Conservation (phyloP, 2,113 vertebrate genomes). For the Sterrhoptilus dennistouni region DNA sequence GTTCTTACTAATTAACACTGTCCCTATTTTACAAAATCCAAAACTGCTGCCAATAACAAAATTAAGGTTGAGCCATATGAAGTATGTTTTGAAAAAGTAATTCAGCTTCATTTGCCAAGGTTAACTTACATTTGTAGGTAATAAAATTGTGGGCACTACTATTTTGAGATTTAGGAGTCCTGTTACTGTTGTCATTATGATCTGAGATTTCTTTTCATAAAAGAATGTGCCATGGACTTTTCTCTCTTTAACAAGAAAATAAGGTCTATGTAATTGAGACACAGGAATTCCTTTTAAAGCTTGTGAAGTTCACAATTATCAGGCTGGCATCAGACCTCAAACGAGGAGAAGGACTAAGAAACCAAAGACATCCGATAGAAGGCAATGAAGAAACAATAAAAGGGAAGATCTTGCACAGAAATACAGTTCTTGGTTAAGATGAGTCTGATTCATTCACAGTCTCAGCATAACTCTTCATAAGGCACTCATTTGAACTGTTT, state of each 20-base stretch:
- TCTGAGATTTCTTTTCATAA: not conserved
- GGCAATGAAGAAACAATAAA: not conserved
- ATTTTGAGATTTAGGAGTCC: conserved; percentile 18
- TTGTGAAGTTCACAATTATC: not conserved
- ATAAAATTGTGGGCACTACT: conserved; percentile 13
- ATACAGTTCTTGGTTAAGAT: not conserved
- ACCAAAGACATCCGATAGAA: not conserved
- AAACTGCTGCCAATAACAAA: conserved; percentile 30
- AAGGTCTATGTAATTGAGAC: not conserved
- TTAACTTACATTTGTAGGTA: conserved; percentile 5
- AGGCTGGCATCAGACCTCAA: not conserved
- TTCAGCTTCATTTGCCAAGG: conserved; percentile 19
- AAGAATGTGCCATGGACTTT: not conserved
- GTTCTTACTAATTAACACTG: not conserved
- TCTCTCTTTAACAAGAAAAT: not conserved
- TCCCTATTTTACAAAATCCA: not conserved
- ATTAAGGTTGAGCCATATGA: not conserved
- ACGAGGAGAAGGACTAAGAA: not conserved
- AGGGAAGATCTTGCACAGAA: not conserved
- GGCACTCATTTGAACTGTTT: not conserved
- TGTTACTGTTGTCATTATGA: not conserved
- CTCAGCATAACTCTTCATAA: conserved; percentile 20
- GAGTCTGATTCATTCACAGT: not conserved
- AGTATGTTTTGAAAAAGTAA: not conserved
- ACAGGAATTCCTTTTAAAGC: not conserved